phyloP scores from a whole-genome alignment of 2,113 vertebrate genomes.

The Hemiprocne comata region DNA sequence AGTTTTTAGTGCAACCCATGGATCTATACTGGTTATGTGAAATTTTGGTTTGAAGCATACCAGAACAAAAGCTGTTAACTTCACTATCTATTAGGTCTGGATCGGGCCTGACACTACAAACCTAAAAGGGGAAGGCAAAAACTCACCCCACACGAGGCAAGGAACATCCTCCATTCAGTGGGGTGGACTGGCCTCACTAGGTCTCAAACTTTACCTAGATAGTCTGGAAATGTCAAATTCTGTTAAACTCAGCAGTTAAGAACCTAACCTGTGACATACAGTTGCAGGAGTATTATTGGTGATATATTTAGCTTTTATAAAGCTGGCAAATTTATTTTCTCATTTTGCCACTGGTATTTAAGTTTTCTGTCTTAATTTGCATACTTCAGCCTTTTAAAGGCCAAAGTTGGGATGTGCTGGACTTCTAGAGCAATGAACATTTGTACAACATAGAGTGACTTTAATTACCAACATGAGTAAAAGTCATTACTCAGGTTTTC shows the following conservation, averaged over 20 bases:
- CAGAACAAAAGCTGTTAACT: not conserved
- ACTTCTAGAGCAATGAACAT: not conserved
- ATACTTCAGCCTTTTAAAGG: not conserved
- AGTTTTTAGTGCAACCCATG: not conserved
- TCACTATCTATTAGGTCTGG: not conserved
- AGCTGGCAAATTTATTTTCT: not conserved
- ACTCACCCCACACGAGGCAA: not conserved
- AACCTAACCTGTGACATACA: rapidly evolving
- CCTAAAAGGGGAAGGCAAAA: not conserved
- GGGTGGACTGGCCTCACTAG: not conserved
- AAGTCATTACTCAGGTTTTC: not conserved
- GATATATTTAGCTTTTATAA: not conserved
- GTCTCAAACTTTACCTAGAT: not conserved
- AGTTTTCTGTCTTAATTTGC: not conserved
- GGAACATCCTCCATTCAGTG: no score
- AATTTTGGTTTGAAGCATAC: not conserved
- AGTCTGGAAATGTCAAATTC: not conserved
- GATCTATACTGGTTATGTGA: not conserved
- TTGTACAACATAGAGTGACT: not conserved
- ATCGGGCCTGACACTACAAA: not conserved
- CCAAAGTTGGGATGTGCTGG: not conserved
- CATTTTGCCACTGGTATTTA: not conserved
- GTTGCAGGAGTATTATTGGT: not conserved
- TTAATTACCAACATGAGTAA: not conserved
- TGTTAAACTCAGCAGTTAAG: rapidly evolving